phyloP scores from a whole-genome alignment of 2,113 vertebrate species.

The Seriola dumerili region DNA sequence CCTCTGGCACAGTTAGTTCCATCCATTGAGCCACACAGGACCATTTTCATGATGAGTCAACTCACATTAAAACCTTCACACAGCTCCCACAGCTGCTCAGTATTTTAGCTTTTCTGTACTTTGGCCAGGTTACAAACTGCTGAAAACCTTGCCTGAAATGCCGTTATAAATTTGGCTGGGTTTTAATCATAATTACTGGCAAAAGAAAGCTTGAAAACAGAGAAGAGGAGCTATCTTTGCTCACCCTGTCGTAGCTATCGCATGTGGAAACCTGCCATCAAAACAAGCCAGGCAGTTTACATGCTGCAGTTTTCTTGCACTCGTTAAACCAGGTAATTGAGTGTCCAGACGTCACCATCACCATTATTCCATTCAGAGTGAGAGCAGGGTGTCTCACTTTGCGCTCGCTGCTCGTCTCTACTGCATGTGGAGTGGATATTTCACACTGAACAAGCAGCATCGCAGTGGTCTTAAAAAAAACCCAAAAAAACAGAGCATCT shows the following conservation, averaged over 20 bases:
- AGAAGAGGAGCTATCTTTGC: conserved; percentile 21
- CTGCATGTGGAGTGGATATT: conserved; percentile 22
- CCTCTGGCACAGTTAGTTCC: conserved; percentile 24
- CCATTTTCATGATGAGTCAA: conserved; percentile 46
- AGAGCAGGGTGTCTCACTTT: conserved; percentile 12
- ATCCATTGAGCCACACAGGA: conserved; percentile 10
- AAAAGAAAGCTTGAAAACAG: conserved; percentile 17
- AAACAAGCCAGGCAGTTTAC: conserved; percentile 23
- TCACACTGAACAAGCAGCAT: conserved; percentile 10
- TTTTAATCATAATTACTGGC: conserved; percentile 38
- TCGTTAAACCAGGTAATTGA: conserved; percentile 55
- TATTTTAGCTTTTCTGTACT: background rate
- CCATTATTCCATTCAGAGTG: conserved; percentile 29
- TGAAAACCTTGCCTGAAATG: conserved; percentile 25
- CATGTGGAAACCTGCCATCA: conserved; percentile 28
- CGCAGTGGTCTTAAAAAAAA: background rate
- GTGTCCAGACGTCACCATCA: conserved; percentile 14
- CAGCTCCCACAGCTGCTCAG: conserved; percentile 28
- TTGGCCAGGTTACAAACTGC: conserved; percentile 35
- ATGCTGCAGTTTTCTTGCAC: conserved; percentile 37
- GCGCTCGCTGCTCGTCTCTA: conserved; percentile 8
- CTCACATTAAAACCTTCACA: conserved; percentile 27
- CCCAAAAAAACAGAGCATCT: background rate
- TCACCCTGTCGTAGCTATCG: background rate
- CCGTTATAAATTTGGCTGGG: conserved; percentile 9